These are phyloP conservation scores for Clamator glandarius DNA, from an alignment of 2,797 vertebrate species.

Conservation along the genomic window DNA sequence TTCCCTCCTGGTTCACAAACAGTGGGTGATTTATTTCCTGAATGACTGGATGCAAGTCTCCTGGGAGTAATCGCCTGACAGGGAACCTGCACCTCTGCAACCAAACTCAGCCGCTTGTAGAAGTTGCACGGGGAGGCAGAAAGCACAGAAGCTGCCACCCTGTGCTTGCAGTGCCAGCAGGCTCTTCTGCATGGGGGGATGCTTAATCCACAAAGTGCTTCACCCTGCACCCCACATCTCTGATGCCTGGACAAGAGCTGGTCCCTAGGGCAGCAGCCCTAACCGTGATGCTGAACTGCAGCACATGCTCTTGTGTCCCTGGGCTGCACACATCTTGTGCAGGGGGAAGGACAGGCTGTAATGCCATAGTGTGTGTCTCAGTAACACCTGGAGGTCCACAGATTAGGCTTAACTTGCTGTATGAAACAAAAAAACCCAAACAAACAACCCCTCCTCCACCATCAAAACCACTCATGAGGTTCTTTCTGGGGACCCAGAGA, in stretches of 20 bases:
- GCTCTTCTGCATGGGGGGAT: background rate
- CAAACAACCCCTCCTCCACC: no score
- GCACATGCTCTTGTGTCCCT: background rate
- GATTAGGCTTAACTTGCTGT: conserved; percentile 15
- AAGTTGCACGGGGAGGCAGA: background rate
- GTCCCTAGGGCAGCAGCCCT: background rate
- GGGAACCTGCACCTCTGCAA: background rate
- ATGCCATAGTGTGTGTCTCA: background rate
- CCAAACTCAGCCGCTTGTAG: background rate
- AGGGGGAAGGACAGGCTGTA: conserved; percentile 41
- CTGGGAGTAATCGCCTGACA: background rate
- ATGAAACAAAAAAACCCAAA: background rate
- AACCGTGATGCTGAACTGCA: fast-evolving
- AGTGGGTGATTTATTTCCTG: conserved; percentile 55
- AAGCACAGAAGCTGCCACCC: background rate
- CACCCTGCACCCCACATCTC: fast-evolving
- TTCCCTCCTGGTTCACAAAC: conserved; percentile 65
- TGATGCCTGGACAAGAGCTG: fast-evolving
- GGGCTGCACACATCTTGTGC: background rate
- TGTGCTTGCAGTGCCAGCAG: fast-evolving
- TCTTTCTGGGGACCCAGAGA: conserved; percentile 23
- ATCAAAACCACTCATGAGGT: background rate
- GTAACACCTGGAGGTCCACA: background rate
- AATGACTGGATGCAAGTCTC: background rate
- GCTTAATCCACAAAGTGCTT: background rate